Evolutionary conservation across 2,797 vertebrate genomes (phyloP).

Genomic region (Liparis tanakae): DNA sequence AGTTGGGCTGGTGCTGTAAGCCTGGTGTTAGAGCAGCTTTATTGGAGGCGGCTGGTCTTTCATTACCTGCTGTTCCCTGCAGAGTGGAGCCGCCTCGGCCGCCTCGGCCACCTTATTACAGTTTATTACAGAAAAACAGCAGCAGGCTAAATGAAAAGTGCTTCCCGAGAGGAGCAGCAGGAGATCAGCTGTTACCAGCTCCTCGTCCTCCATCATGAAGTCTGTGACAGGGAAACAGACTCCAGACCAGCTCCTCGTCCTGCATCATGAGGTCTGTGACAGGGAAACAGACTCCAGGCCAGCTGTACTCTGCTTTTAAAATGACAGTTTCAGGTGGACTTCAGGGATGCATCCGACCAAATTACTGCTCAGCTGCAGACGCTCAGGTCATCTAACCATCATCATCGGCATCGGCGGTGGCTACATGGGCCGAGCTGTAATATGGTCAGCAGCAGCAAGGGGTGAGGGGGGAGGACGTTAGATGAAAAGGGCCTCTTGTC

Average conservation of each 20-base stretch:
- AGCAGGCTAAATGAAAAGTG: slow-evolving; percentile 71
- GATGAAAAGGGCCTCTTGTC: too few species aligned
- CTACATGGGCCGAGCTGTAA: too few species aligned
- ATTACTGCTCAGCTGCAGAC: neutral
- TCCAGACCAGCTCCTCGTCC: slow-evolving; percentile 41
- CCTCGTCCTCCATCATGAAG: slow-evolving; percentile 31
- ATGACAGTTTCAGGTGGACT: slow-evolving; percentile 44
- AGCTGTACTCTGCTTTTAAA: neutral
- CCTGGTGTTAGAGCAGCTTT: slow-evolving; percentile 74
- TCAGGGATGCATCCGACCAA: slow-evolving; percentile 40
- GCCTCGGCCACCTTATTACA: slow-evolving; percentile 76
- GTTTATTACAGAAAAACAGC: slow-evolving; percentile 76
- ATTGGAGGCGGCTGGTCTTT: slow-evolving; percentile 74
- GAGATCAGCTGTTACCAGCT: slow-evolving; percentile 61
- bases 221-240: neutral
- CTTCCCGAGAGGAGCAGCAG: slow-evolving; percentile 63
- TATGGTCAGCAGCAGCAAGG: slow-evolving; percentile 9
- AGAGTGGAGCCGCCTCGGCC: slow-evolving; percentile 48
- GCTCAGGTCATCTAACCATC: too few species aligned
- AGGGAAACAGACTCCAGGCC: too few species aligned
- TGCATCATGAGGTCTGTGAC: neutral
- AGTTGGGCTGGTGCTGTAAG: slow-evolving; percentile 62
- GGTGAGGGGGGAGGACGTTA: too few species aligned
- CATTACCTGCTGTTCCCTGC: slow-evolving; percentile 76
- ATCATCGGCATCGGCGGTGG: too few species aligned